A percentile compares a stretch with the other conserved stretches of the same genome.
Conservation (phyloP, 2,888 invertebrate species). For the Rhaphigaster nebulosa region DNA sequence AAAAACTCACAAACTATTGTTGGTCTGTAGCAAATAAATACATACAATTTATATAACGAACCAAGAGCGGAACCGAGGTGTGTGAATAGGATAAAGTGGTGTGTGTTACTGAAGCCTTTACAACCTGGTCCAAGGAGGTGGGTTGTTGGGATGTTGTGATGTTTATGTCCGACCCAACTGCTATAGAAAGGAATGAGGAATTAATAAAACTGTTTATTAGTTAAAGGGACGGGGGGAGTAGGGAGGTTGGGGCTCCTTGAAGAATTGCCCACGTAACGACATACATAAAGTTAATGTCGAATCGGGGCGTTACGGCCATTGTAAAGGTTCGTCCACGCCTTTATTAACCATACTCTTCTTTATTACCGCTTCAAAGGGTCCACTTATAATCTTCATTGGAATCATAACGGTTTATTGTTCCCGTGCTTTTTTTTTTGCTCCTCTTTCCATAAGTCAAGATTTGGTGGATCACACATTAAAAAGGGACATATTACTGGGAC, state of each 20-base stretch:
- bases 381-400: constrained; percentile 49
- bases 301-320: constrained; percentile 1
- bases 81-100: background rate
- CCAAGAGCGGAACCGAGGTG: too few species aligned
- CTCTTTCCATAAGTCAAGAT: constrained; percentile 34
- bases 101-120: background rate
- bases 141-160: background rate
- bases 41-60: background rate
- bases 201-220: constrained; percentile 50
- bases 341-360: constrained; percentile 45
- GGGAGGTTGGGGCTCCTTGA: background rate
- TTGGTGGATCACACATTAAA: background rate
- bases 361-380: constrained; percentile 15
- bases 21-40: background rate
- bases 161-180: background rate
- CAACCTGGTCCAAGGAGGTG: background rate
- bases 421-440: background rate
- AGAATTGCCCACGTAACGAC: constrained; percentile 39
- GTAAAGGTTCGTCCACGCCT: background rate
- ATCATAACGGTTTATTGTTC: constrained; percentile 43
- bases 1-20: too few species aligned
- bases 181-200: constrained; percentile 40
- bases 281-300: constrained; percentile 33
- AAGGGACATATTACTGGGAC: background rate
- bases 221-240: background rate